Percentiles rank a stretch among this genome's conserved stretches.
These are phyloP conservation scores for Calephelis virginiensis DNA, from an alignment of 1,140 invertebrate genomes.

Conservation along the genomic window DNA sequence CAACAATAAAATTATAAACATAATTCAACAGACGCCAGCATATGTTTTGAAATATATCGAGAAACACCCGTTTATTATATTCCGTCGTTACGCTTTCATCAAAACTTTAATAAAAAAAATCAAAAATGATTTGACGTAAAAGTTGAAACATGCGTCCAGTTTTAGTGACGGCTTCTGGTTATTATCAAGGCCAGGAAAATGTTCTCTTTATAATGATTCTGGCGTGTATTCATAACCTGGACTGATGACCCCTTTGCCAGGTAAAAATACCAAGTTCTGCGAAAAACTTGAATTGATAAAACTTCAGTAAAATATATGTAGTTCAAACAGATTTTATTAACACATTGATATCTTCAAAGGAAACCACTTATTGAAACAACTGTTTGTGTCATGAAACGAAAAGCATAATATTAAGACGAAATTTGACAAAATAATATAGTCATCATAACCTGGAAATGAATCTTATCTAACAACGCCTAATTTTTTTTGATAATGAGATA, in stretches of 20 bases:
- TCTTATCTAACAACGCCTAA: no score
- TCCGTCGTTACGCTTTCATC: background rate
- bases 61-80: background rate
- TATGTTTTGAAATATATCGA: conserved; percentile 7
- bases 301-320: no score
- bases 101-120: conserved; percentile 4
- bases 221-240: conserved; percentile 3
- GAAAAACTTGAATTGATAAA: background rate
- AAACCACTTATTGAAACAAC: background rate
- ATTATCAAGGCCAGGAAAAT: conserved; percentile 14
- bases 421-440: no score
- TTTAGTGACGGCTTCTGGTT: conserved; percentile 15
- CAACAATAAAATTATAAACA: background rate
- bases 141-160: conserved; percentile 8
- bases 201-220: conserved; percentile 13
- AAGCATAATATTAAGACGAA: no score
- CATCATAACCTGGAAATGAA: no score
- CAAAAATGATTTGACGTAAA: conserved; percentile 7
- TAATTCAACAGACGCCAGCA: background rate
- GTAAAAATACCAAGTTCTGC: conserved; percentile 9
- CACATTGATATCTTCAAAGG: conserved; percentile 1
- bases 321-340: no score
- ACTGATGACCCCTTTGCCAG: conserved; percentile 6
- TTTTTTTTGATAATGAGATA: no score
- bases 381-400: no score